Conservation (phyloP, 2,113 vertebrate species). For the Cebus imitator region DNA sequence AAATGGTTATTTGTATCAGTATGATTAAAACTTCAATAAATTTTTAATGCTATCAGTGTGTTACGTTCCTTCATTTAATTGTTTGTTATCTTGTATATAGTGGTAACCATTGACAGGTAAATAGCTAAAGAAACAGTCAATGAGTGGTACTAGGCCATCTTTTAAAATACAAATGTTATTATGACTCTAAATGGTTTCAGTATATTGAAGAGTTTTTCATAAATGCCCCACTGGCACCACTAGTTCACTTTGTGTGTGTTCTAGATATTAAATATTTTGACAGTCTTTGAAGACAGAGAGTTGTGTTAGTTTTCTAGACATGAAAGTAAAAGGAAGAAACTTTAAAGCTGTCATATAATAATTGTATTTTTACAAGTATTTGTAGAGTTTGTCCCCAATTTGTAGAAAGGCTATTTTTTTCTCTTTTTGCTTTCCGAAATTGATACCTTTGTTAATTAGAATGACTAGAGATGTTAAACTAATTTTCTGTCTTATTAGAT, state of each 20-base stretch:
- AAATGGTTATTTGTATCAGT: not conserved
- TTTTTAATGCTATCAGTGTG: not conserved
- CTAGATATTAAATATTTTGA: not conserved
- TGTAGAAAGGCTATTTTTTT: not conserved
- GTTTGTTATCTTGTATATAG: not conserved
- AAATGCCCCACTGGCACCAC: not conserved
- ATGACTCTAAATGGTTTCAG: not conserved
- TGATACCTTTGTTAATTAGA: not conserved
- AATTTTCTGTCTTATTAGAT: not conserved
- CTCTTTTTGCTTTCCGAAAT: not conserved
- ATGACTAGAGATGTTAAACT: not conserved
- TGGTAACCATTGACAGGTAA: not conserved
- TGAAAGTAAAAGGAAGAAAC: not conserved
- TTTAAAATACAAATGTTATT: not conserved
- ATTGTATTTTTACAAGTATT: not conserved
- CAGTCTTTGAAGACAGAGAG: not conserved
- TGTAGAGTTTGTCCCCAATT: not conserved
- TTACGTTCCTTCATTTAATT: not conserved
- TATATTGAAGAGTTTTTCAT: not conserved
- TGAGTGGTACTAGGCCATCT: not conserved
- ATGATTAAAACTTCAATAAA: not conserved
- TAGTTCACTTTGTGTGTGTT: not conserved
- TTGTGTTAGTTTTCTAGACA: not conserved
- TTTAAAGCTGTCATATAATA: not conserved
- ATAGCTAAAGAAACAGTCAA: not conserved